These are phyloP conservation scores for Zaprionus nigranus DNA, from an alignment of 1,140 invertebrate genomes.

Conservation along the genomic window DNA sequence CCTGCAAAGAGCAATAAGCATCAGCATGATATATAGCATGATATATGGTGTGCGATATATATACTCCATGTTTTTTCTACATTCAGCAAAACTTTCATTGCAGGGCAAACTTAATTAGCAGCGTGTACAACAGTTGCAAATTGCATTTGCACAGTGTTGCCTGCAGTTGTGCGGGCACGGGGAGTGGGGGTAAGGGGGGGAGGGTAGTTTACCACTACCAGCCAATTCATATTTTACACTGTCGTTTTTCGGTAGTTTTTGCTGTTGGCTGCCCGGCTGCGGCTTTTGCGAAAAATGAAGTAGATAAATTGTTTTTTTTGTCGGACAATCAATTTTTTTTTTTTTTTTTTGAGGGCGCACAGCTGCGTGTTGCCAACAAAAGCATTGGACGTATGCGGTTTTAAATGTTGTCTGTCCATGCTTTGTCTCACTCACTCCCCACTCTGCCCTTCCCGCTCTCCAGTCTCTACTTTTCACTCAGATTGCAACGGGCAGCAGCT, in stretches of 20 bases:
- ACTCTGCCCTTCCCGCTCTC: background rate
- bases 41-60: background rate
- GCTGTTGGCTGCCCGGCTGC: background rate
- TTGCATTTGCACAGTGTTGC: conserved; percentile 47
- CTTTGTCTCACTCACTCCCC: background rate
- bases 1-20: conserved; percentile 59
- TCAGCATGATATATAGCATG: conserved; percentile 13
- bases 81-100: conserved; percentile 27
- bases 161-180: background rate
- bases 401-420: conserved; percentile 32
- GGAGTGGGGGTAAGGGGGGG: background rate
- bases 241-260: conserved; percentile 13
- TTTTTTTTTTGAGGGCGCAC: conserved; percentile 6
- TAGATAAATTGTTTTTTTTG: conserved; percentile 67
- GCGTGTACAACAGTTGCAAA: conserved; percentile 41
- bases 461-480: conserved; percentile 18
- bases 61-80: no score
- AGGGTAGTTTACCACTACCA: background rate
- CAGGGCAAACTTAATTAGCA: conserved; percentile 66
- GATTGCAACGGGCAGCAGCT: conserved; percentile 41
- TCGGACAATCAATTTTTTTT: background rate
- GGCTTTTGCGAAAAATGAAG: conserved; percentile 55
- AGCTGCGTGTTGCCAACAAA: conserved; percentile 67
- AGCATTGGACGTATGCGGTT: conserved; percentile 64
- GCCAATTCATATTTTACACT: conserved; percentile 30